Conservation (phyloP, 23 tunicate genomes). For the Trididemnum nubilum region DNA sequence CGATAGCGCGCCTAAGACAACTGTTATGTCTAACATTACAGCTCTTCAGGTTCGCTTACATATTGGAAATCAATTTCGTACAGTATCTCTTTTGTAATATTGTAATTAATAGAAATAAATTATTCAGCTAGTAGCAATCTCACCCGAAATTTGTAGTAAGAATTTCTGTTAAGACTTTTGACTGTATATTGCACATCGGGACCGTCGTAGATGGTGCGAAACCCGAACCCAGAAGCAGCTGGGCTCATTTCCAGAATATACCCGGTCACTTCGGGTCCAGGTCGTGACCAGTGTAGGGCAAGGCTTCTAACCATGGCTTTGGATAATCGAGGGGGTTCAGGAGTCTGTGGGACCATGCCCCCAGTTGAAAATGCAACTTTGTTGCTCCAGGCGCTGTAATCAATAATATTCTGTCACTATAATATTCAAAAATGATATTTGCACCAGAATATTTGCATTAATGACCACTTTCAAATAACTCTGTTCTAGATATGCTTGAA, state of each 20-base stretch:
- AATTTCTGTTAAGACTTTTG: constrained; percentile 29
- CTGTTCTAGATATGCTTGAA: too few species aligned
- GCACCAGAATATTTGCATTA: too few species aligned
- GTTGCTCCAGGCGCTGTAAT: constrained; percentile 71
- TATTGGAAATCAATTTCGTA: too few species aligned
- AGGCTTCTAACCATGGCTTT: constrained; percentile 46
- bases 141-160: constrained; percentile 64
- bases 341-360: constrained; percentile 45
- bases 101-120: too few species aligned
- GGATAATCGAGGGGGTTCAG: constrained; percentile 54
- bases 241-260: constrained; percentile 62
- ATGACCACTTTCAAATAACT: too few species aligned
- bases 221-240: constrained; percentile 52
- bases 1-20: too few species aligned
- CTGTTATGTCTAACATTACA: too few species aligned
- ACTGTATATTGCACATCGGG: constrained; percentile 36
- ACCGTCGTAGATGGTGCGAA: constrained; percentile 57
- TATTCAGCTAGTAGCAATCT: too few species aligned
- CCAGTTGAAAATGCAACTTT: constrained; percentile 44
- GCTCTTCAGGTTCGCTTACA: too few species aligned
- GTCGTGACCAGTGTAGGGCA: constrained; percentile 37
- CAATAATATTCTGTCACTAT: too few species aligned
- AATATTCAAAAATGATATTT: too few species aligned
- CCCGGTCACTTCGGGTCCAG: constrained; percentile 27
- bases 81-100: too few species aligned